A percentile compares a stretch with the other conserved stretches of the same genome.
Evolutionary conservation across 2,888 invertebrate species (phyloP).

Genomic region (Lasioglossum malachurum): DNA sequence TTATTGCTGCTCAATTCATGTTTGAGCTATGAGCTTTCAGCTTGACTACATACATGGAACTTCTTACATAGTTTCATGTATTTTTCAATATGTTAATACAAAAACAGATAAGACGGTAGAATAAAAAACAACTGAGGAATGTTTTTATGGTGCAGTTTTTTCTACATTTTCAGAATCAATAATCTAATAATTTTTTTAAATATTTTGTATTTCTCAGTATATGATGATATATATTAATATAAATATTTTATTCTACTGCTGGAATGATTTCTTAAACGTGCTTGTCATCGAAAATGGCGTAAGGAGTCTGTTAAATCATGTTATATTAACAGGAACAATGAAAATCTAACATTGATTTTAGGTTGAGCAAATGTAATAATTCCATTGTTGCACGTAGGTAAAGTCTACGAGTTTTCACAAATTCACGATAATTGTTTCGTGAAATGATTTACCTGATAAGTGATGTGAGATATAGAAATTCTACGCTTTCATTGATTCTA

Average conservation of each 20-base stretch:
- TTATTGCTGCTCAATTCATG: not conserved
- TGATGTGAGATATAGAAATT: not conserved
- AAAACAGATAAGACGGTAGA: too few relatives aligned
- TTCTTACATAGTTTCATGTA: not conserved
- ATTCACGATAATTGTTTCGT: not conserved
- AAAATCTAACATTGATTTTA: not conserved
- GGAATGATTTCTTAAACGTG: not conserved
- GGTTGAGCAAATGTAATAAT: not conserved
- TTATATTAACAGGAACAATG: not conserved
- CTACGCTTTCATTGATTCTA: constrained; percentile 15
- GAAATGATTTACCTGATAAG: not conserved
- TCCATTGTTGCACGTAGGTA: not conserved
- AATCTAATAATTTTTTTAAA: not conserved
- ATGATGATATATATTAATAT: not conserved
- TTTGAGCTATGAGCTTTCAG: not conserved
- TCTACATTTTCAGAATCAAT: not conserved
- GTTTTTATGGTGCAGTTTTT: not conserved
- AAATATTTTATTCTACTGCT: not conserved
- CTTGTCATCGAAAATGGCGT: not conserved
- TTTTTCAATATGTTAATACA: not conserved
- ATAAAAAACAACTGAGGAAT: not conserved
- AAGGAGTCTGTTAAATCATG: not conserved
- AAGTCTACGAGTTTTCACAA: not conserved
- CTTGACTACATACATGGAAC: not conserved
- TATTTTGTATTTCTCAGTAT: not conserved